Evolutionary conservation across 2,113 vertebrate species (phyloP), one percentile per base, ranked within the genome.

Genomic region (Clarias batrachus): DNA sequence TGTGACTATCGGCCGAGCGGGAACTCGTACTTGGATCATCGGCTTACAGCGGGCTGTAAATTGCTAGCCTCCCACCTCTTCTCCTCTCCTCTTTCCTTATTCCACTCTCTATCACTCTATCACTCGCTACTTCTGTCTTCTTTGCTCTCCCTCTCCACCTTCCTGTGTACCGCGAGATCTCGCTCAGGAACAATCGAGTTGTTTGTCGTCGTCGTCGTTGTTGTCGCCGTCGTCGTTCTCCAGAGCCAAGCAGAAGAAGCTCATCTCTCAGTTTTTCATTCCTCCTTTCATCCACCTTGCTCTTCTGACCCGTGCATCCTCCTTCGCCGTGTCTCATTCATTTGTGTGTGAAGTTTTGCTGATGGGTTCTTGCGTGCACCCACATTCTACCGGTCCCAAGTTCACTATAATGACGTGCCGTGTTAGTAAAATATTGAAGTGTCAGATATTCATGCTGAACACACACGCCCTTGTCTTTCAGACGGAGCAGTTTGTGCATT

Each of bases 401-500:
- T 65, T 33, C 77, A 73, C 10, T 62, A 17, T 30, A 80, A 52
- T 81, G 30, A 54, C 60, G 83, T 56, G 85, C 66, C 27, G 25
- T 3, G 27, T 60, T 81, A 54, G 59, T 25, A 66, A 82, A 56
- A 65, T 73, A 65, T 1, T 3, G 27, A 25, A 21, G 56, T 70
- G 54, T 86, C 74, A 88, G 82, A 37, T 62, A 30, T 33, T 23
- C 48, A 54, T 7, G 37, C 87, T 81, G 30, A 86, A n/a, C 48
- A 65, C 52, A 13, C 63, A 1, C 19, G 3, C 9, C 3, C 63
- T 37, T 89, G 41, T 88, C 84, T 92, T 80, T 60, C 92, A 99
- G 98, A 98, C 97, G 13, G 97, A 99, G 90, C 94, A 97, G 87
- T 99, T 99, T 93, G 97, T 98, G 62, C 97, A 98, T 17, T 94